These are phyloP conservation scores for Anolis carolinensis DNA, from an alignment of 2,113 vertebrate genomes.

Conservation along the genomic window DNA sequence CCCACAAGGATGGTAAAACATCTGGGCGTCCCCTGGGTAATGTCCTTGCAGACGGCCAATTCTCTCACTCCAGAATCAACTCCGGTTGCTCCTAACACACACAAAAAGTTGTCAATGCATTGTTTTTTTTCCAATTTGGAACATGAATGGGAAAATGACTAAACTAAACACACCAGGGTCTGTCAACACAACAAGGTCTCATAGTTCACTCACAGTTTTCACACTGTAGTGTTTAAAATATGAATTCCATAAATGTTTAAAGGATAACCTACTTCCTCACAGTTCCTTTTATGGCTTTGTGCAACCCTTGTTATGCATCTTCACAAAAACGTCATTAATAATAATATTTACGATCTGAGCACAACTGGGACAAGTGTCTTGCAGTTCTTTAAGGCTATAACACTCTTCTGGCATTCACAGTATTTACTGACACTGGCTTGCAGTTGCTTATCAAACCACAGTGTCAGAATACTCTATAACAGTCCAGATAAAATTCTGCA, in stretches of 20 bases:
- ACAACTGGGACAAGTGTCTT: neutral
- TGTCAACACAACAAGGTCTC: neutral
- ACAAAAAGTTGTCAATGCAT: too few species aligned
- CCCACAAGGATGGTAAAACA: too few species aligned
- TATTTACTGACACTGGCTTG: neutral
- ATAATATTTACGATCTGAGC: neutral
- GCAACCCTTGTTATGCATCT: neutral
- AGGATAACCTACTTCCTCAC: neutral
- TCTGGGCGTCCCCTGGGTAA: too few species aligned
- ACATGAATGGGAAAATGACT: neutral
- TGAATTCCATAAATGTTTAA: neutral
- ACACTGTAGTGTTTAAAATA: neutral
- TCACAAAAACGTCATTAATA: neutral
- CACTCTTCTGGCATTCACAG: neutral
- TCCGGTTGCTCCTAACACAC: too few species aligned
- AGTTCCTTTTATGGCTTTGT: neutral
- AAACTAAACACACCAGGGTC: neutral
- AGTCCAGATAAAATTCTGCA: neutral
- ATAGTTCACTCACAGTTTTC: neutral
- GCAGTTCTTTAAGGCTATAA: too few species aligned
- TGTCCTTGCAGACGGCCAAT: too few species aligned
- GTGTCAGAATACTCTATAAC: neutral
- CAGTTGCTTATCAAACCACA: neutral
- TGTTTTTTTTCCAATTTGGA: neutral
- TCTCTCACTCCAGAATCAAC: too few species aligned